Percentiles rank a stretch among this genome's conserved stretches.
These are phyloP conservation scores for Oryzias javanicus DNA, from an alignment of 2,113 vertebrate genomes.

Conservation along the genomic window DNA sequence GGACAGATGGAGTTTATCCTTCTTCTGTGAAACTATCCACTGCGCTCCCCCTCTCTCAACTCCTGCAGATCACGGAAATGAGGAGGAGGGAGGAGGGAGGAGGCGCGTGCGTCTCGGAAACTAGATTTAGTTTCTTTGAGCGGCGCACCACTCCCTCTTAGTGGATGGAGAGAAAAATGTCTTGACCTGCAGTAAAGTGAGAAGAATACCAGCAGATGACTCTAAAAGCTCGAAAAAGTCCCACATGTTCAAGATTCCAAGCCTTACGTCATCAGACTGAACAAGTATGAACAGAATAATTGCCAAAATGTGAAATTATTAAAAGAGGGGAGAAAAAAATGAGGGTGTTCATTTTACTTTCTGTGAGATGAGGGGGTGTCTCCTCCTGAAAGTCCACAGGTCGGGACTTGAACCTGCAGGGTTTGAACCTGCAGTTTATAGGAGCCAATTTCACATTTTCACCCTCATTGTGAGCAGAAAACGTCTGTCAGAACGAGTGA, in stretches of 20 bases:
- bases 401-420: not conserved
- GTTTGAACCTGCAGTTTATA: not conserved
- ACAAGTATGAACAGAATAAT: too few relatives aligned
- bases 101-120: not conserved
- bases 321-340: too few relatives aligned
- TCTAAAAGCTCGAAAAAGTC: too few relatives aligned
- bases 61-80: constrained; percentile 38
- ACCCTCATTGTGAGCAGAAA: not conserved
- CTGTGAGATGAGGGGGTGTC: not conserved
- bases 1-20: not conserved
- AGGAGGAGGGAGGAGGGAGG: constrained; percentile 17
- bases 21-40: constrained; percentile 1
- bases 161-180: constrained; percentile 5
- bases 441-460: not conserved
- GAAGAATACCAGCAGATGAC: too few relatives aligned
- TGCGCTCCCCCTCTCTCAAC: constrained; percentile 1
- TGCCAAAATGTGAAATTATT: too few relatives aligned
- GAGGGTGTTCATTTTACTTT: not conserved
- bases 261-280: too few relatives aligned
- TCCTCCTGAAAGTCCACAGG: not conserved
- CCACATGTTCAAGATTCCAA: too few relatives aligned
- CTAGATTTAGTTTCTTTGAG: not conserved
- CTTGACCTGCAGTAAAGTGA: too few relatives aligned
- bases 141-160: constrained; percentile 37
- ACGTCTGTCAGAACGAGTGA: not conserved